Percentiles rank a stretch among this genome's conserved stretches.
phyloP scores from a whole-genome alignment of 2,113 vertebrate species.

The Falco punctatus region DNA sequence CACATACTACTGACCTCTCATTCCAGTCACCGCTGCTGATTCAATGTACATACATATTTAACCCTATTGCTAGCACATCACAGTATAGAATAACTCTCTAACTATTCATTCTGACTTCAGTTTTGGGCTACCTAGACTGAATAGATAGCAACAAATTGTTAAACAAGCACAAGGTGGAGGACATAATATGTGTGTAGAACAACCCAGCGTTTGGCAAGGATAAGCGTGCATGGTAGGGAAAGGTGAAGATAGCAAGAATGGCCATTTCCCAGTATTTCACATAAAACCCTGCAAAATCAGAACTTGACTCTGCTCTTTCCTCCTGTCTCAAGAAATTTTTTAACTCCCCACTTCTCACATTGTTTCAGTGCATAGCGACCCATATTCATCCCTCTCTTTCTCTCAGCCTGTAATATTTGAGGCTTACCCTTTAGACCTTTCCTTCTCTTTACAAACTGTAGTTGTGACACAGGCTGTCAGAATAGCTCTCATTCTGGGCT shows the following conservation, averaged over 20 bases:
- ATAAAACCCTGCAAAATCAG: neutral
- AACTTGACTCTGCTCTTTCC: neutral
- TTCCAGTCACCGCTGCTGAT: neutral
- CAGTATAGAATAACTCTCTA: neutral
- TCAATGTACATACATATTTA: neutral
- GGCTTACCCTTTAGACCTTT: conserved; percentile 13
- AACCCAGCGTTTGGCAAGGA: neutral
- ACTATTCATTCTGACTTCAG: neutral
- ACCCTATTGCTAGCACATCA: neutral
- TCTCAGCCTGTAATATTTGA: neutral
- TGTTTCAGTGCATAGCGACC: neutral
- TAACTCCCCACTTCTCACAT: neutral
- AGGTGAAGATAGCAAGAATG: neutral
- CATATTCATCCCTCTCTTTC: neutral
- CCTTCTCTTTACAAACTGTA: neutral
- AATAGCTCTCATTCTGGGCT: conserved; percentile 37
- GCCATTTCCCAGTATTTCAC: neutral
- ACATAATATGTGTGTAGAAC: neutral
- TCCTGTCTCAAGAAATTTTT: neutral
- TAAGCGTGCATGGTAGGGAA: neutral
- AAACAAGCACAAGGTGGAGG: neutral
- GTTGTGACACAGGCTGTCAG: conserved; percentile 23
- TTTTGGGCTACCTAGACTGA: neutral
- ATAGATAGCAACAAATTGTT: neutral
- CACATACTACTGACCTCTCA: neutral